Evolutionary conservation across 2,797 vertebrate species (phyloP).

Genomic region (Cossypha polioptera): DNA sequence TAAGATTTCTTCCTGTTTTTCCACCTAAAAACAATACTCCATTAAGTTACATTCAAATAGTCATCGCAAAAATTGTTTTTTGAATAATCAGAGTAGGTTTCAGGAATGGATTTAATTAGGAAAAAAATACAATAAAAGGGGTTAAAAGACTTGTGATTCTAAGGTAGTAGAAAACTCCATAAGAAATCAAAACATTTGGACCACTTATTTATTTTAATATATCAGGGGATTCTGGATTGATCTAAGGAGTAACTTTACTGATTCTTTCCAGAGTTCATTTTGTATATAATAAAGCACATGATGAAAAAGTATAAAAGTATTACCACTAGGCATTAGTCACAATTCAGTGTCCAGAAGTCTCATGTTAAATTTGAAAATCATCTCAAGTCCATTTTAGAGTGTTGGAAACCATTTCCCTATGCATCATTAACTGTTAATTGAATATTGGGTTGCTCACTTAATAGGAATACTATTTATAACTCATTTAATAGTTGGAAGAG

Average conservation of each 20-base stretch:
- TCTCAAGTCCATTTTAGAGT: not conserved
- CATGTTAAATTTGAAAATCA: conserved; percentile 9
- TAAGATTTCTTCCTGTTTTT: not conserved
- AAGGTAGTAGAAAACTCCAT: not conserved
- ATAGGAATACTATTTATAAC: conserved; percentile 45
- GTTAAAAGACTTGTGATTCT: not conserved
- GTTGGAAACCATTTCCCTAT: conserved; percentile 17
- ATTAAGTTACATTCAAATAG: not conserved
- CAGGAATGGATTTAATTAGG: not conserved
- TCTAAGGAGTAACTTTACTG: not conserved
- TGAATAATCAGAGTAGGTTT: not conserved
- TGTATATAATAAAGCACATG: not conserved
- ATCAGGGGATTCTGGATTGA: not conserved
- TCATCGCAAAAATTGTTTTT: not conserved
- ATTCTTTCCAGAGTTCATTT: not conserved
- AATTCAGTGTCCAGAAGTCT: not conserved
- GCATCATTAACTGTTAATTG: conserved; percentile 55
- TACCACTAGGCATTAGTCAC: not conserved
- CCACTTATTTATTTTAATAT: not conserved
- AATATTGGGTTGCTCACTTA: conserved; percentile 18
- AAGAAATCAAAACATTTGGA: not conserved
- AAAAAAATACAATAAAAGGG: not conserved
- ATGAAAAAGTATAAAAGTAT: not conserved
- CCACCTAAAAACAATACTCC: not conserved
- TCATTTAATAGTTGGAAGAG: not conserved